These are phyloP conservation scores for Chaetogeoica ovagalla DNA, from an alignment of 2,888 invertebrate species.

Conservation along the genomic window DNA sequence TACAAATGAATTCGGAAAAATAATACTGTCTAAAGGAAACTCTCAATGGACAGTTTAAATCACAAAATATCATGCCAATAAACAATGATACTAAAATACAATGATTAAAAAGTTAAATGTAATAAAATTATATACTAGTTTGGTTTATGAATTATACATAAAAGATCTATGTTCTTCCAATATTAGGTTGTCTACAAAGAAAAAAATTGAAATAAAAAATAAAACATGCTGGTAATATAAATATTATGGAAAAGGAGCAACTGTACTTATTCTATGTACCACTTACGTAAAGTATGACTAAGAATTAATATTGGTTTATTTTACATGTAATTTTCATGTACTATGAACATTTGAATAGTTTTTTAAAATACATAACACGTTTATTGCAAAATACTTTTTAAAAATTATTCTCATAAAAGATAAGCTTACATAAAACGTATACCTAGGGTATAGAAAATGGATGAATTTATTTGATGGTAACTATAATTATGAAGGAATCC, in stretches of 20 bases:
- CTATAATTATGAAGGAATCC: neutral
- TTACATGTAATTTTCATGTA: neutral
- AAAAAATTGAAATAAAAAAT: slow-evolving; percentile 1
- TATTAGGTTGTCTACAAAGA: neutral
- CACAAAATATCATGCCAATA: slow-evolving; percentile 5
- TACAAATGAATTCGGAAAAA: slow-evolving; percentile 12
- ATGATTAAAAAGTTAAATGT: neutral
- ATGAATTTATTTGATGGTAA: slow-evolving; percentile 1
- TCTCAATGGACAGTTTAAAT: neutral
- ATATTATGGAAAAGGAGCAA: too few relatives aligned
- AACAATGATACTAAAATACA: slow-evolving; percentile 12
- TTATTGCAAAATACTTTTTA: too few relatives aligned
- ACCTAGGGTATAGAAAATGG: neutral
- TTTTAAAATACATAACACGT: too few relatives aligned
- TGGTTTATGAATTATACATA: neutral
- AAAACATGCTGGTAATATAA: neutral
- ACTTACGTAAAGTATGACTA: too few relatives aligned
- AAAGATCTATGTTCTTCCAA: neutral
- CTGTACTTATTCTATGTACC: too few relatives aligned
- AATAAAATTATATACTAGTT: neutral
- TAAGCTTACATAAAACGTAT: neutral
- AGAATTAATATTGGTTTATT: neutral
- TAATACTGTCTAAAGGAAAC: neutral
- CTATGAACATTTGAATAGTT: neutral
- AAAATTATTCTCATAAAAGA: neutral